Evolutionary conservation across 2,888 invertebrate genomes (phyloP), one percentile per base, ranked within the genome.

Genomic region (Hermaeophaga mercurialis): DNA sequence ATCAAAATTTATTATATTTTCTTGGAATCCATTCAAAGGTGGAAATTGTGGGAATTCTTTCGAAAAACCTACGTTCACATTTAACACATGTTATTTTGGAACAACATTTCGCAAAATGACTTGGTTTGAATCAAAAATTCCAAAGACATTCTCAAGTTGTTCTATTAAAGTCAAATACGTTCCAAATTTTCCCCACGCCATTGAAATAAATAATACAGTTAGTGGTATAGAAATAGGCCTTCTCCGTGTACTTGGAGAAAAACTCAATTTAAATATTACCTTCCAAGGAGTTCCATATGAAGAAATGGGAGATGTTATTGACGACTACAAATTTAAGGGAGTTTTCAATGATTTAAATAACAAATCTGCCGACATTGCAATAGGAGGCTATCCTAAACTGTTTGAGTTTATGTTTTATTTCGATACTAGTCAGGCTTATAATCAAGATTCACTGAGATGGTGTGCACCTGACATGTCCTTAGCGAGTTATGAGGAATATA

Each of bases 301-400:
- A 6, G 48, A 48, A 8, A 15, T 19, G 18, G 26, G 26, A 3
- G n/a, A 24, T 5, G 18, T 48, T 17, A 4, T 7, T 7, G 26
- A 18, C 11, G 14, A 43, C 9, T 14, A 14, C 14, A 3, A 43
- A 8, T 9, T 26, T 38, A 18, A 7, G 4, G 48, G 41, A 3
- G 34, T 39, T 12, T 56, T 56, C 2, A 14, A 24, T 31, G 14
- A 28, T 6, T 28, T 61, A 15, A 15, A 26, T 12, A 31, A 54
- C 17, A 48, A 52, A 36, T 43, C 54, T 28, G 31, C 38, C 1
- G 61, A 61, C 31, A 18, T 61, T n/a, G 28, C 45, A 6, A 43
- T 56, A 11, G 61, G 61, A 11, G 57, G 61, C 19, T 58, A 46
- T 19, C 28, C 58, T 11, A 50, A 44, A 28, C 39, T 41, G 14